phyloP scores from a whole-genome alignment of 2,888 invertebrate species.

The Apomyelois bistriatella region DNA sequence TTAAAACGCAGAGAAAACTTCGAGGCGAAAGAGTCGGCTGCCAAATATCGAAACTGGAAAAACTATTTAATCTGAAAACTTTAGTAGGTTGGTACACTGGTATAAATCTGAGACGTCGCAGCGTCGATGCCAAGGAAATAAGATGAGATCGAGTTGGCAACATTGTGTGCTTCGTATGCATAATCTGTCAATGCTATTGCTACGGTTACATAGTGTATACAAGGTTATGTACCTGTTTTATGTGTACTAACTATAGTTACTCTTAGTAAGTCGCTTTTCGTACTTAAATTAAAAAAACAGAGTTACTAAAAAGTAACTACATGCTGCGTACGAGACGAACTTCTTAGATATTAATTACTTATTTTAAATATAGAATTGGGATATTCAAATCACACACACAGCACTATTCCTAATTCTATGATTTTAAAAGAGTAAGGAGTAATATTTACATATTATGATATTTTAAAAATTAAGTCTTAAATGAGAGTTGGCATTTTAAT shows the following conservation, averaged over 20 bases:
- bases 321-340: too few relatives aligned
- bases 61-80: conserved; percentile 74
- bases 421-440: too few relatives aligned
- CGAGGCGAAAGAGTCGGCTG: conserved; percentile 36
- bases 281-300: too few relatives aligned
- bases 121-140: conserved; percentile 76
- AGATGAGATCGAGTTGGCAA: conserved; percentile 76
- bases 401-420: too few relatives aligned
- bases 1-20: conserved; percentile 24
- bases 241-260: neutral
- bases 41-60: conserved; percentile 64
- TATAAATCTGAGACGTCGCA: conserved; percentile 68
- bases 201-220: neutral
- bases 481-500: too few relatives aligned
- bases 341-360: too few relatives aligned
- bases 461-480: too few relatives aligned
- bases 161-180: conserved; percentile 31
- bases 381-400: too few relatives aligned
- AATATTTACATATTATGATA: too few relatives aligned
- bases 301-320: too few relatives aligned
- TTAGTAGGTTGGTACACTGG: conserved; percentile 69
- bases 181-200: conserved; percentile 40
- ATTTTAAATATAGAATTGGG: too few relatives aligned
- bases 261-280: too few relatives aligned
- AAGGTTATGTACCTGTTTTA: neutral